Base-by-base conservation (phyloP, 2,797 vertebrate species). In the Pogonophryne albipinna region DNA sequence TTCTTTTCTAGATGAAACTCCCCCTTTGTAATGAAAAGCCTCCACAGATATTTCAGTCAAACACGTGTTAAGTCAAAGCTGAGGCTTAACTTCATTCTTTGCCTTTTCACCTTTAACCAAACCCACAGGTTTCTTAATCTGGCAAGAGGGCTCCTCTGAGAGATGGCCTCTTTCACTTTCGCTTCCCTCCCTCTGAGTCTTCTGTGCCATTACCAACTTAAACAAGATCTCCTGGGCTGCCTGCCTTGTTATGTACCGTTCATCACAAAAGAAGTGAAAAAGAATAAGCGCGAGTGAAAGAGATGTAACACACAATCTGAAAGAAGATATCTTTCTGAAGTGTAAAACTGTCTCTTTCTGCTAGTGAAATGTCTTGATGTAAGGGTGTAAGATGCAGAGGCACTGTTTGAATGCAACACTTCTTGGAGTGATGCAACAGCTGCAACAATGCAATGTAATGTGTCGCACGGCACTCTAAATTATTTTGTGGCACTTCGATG, bases 41-140 rank as follows among this genome's bases (percentile, higher is more conserved):
- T 66, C 52, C 56, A 27, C 41, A 74, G 71, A 79, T 82, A 74
- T 74, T 72, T 72, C 31, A 75, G 38, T 56, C 41, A 42, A 72
- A 66, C 75, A 52, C 5, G 13, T 82, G 52, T 79, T 74, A 13
- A 80, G 46, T 70, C 62, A 63, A 45, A 82, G 49, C 46, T 46
- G 65, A 31, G 53, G 63, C 65, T 86, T 72, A 42, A 56, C 58
- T 81, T 76, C 49, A 61, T 59, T 76, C 64, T 67, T 38, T 76
- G 69, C 55, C 52, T 80, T 78, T 73, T 78, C 71, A 82, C 71
- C 83, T 74, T 52, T 51, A 75, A 64, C 72, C 81, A 83, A 85
- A 86, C 71, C 76, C 78, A 84, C 78, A 67, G 64, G 58, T 88
- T 83, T 89, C 78, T 74, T 78, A 75, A 68, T 85, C 61, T 79